These are phyloP conservation scores for Fulmarus glacialis DNA, from an alignment of 2,113 vertebrate genomes.

Conservation along the genomic window DNA sequence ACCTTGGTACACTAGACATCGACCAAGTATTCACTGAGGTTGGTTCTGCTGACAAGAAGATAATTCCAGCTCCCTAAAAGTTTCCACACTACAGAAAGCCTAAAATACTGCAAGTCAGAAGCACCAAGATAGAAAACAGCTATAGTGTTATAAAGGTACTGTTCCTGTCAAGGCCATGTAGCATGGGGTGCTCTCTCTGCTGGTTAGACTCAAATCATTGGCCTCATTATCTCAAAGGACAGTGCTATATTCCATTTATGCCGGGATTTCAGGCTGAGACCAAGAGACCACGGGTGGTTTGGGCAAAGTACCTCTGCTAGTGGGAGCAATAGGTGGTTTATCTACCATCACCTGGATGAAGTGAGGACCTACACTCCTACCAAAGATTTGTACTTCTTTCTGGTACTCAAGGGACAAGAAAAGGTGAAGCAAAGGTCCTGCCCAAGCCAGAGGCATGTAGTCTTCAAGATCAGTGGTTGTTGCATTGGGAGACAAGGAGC, in stretches of 20 bases:
- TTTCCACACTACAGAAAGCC: neutral
- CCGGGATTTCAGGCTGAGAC: neutral
- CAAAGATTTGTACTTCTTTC: neutral
- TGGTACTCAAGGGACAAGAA: neutral
- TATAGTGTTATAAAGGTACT: neutral
- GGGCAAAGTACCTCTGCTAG: neutral
- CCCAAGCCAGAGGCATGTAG: neutral
- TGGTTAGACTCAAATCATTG: neutral
- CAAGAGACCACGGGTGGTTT: neutral
- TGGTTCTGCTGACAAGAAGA: neutral
- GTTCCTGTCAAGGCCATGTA: neutral
- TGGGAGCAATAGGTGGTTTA: neutral
- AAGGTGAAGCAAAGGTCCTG: neutral
- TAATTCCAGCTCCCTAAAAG: neutral
- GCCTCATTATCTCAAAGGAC: neutral
- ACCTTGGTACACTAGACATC: neutral
- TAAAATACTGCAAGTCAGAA: neutral
- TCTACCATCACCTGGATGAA: neutral
- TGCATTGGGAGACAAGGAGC: neutral
- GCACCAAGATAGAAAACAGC: rapidly evolving
- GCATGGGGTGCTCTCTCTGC: neutral
- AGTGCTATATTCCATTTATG: rapidly evolving
- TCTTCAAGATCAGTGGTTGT: neutral
- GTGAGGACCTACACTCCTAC: neutral
- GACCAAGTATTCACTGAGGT: neutral